Percentiles rank a stretch among this genome's conserved stretches.
These are phyloP conservation scores for Horisme vitalbata DNA, from an alignment of 2,888 invertebrate species.

Conservation along the genomic window DNA sequence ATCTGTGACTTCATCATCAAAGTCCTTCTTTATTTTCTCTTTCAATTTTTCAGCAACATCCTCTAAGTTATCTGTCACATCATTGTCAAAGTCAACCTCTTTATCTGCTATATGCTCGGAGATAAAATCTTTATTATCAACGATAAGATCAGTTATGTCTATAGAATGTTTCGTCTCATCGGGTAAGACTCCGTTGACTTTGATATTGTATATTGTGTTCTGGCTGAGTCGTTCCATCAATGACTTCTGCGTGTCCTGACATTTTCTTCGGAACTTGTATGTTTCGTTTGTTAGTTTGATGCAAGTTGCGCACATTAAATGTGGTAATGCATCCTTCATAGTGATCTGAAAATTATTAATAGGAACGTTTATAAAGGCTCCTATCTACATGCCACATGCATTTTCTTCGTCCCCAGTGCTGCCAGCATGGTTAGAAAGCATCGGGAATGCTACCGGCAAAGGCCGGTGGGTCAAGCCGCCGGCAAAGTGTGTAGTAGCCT, in stretches of 20 bases:
- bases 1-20: conserved; percentile 2
- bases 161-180: conserved; percentile 31
- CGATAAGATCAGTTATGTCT: conserved; percentile 45
- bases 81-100: too few relatives aligned
- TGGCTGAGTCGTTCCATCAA: conserved; percentile 18
- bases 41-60: conserved; percentile 18
- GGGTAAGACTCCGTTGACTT: conserved; percentile 40
- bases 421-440: too few relatives aligned
- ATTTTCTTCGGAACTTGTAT: conserved; percentile 47
- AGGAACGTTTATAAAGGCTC: too few relatives aligned
- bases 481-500: too few relatives aligned
- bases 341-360: conserved; percentile 38
- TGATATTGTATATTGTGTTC: conserved; percentile 31
- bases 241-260: conserved; percentile 41
- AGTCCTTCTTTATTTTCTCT: conserved; percentile 4
- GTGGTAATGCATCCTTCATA: conserved; percentile 43
- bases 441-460: too few relatives aligned
- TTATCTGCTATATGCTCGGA: too few relatives aligned
- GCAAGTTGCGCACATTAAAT: conserved; percentile 46
- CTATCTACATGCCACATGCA: neutral
- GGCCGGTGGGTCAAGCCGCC: too few relatives aligned
- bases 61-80: too few relatives aligned
- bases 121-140: conserved; percentile 43
- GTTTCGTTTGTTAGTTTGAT: conserved; percentile 40
- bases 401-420: too few relatives aligned